Evolutionary conservation across 2,888 invertebrate genomes (phyloP), one percentile per base, ranked within the genome.

Genomic region (Thecophora atra): DNA sequence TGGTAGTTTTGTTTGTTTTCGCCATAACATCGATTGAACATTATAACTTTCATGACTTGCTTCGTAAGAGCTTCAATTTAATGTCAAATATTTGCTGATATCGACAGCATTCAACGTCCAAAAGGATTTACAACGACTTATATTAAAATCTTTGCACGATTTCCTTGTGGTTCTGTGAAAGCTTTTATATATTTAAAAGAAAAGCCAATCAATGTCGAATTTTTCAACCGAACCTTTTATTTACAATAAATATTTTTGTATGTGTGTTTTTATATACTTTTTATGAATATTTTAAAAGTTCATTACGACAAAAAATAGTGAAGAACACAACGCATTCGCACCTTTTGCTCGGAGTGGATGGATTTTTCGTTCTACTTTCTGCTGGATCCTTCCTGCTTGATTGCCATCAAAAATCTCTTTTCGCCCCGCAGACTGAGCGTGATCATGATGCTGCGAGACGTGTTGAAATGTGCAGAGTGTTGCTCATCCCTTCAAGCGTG

Each of bases 371-470:
- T 24, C 17, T 13, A 52, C 17, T n/a, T 19, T 21, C 21, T 3
- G 19, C 44, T 19, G 42, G 19, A 11, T 19, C 21, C 21, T 42
- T 63, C 42, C 63, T 63, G 30, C 19, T 63, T 63, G 63, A 63
- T 63, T 63, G 63, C 37, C 63, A 63, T 26, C 30, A 30, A 63
- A 63, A 63, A 63, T 63, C 63, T 63, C 37, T 19, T 26, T 26
- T 30, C 13, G 5, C 37, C 30, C 30, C n/a, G 17, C 52, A 15
- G 17, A 51, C 52, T 28, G 28, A 26, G 30, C 19, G 63, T 42
- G 42, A 64, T 26, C 28, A 17, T 26, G 17, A 19, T 19, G 56
- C 21, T 19, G 56, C 13, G n/a, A 52, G 26, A 52, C 51, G 65
- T 51, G 52, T 54, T 47, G 64, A 64, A 47, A 37, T 54, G 54